Evolutionary conservation across 2,888 invertebrate genomes (phyloP), one percentile per base, ranked within the genome.

Genomic region (Itoplectis maculator): DNA sequence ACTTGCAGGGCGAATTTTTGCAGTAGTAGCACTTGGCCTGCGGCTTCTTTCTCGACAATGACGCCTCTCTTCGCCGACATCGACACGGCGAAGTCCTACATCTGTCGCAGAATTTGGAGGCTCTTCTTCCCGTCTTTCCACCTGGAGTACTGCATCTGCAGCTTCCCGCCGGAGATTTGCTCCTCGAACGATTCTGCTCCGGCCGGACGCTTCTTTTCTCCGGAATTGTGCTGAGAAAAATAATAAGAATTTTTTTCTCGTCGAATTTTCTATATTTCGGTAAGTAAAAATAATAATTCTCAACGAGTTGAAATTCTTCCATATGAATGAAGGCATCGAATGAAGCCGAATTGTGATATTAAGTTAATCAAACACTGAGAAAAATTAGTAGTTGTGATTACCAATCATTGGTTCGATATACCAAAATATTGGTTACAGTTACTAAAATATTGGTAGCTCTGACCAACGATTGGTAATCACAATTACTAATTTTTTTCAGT

Each of bases 11-110:
- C 37, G 84, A 86, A 73, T 37, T 88, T 86, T 90, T 90, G 84
- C 91, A 91, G 66, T 90, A 90, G 78, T 88, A 91, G 82, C 90
- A 90, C 47, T 89, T 90, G 4, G 89, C 88, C 23, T 69, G 83
- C 3, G 88, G 87, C 37, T 81, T 88, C 42, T 79, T 86, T n/a
- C 73, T 74, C 0, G 37, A 81, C 0, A 84, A 68, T 70, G 18
- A n/a, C n/a, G n/a, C n/a, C n/a, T n/a, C n/a, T n/a, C 23, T 63
- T 66, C 72, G 87, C 29, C 81, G 83, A 68, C 90, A 89, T 47
- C 86, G 83, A 68, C 89, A 90, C 37, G 88, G 87, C n/a, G 84
- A 79, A 2, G 82, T 65, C 70, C 79, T 77, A 70, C 90, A 89
- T 29, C 47, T 61, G 69, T 86, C 83, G 51, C 86, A 88, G 47